phyloP scores from a whole-genome alignment of 2,113 vertebrate genomes.

The Willisornis vidua region DNA sequence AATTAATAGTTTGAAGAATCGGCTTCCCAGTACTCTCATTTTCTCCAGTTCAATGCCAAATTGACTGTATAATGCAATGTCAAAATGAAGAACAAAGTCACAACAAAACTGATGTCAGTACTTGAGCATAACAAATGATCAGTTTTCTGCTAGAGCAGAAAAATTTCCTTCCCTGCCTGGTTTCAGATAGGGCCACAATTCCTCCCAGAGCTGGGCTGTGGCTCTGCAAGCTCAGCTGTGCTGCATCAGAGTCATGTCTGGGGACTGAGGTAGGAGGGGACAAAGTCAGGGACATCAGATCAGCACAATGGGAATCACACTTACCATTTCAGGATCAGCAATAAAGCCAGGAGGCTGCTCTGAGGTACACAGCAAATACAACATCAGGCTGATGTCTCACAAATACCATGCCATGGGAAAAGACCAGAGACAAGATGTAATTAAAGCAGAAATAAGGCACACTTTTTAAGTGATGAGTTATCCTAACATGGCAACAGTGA shows the following conservation, averaged over 20 bases:
- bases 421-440: neutral
- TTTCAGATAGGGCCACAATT: neutral
- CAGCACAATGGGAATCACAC: neutral
- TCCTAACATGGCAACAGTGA: neutral
- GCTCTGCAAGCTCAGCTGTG: neutral
- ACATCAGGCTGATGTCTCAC: neutral
- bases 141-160: neutral
- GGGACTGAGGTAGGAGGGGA: neutral
- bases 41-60: slow-evolving; percentile 39
- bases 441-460: neutral
- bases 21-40: neutral
- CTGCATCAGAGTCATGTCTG: neutral
- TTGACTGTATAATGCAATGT: slow-evolving; percentile 35
- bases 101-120: slow-evolving; percentile 10
- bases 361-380: neutral
- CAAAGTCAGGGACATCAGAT: neutral
- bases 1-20: slow-evolving; percentile 33
- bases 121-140: slow-evolving; percentile 24
- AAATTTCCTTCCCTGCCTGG: neutral
- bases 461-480: neutral
- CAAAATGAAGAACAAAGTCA: slow-evolving; percentile 43
- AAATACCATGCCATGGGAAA: neutral
- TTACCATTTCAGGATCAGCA: neutral
- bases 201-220: neutral
- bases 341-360: neutral